Base-by-base conservation (phyloP, 2,113 vertebrate species). In the Cariama cristata region DNA sequence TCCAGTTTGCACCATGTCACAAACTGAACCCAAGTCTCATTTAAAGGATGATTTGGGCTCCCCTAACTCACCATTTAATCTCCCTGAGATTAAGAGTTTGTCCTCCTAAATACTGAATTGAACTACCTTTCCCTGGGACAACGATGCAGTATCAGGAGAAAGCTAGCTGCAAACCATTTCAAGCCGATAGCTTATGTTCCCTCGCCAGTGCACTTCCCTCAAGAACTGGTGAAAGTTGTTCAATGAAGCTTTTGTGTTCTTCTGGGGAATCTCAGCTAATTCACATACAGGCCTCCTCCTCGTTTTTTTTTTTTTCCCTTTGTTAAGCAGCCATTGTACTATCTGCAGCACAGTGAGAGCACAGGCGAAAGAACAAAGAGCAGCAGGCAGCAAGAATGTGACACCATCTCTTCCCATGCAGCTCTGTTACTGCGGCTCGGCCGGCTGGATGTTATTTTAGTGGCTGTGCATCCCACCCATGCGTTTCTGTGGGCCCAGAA, bases 401-500 rank as follows among this genome's bases (percentile, higher is more conserved):
- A 88, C 86, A 79, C 92, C 60, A 42, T 88, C 73, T 55, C 96
- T 98, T 97, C 97, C 97, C 97, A 85, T 49, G 64, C 93, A 66
- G n/a, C 44, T 68, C 75, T 30, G 90, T 74, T 55, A 95, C 95
- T 11, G 62, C 69, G 83, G 38, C 91, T 80, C 42, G 9, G 88
- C 68, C 1, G 92, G 58, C 88, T 95, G 92, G 94, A 94, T 83
- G 96, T 95, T 97, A 94, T 97, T 98, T 95, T 90, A 97, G 97
- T 32, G 90, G 91, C 93, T 86, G 62, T 93, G 96, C 93, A 87
- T 97, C 97, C 98, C 98, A 95, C 96, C 97, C 92, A 81, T 86
- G 96, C 47, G 35, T 66, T 95, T 97, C 97, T 90, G 91, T 76
- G 95, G 91, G 86, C 94, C 95, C 97, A 49, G 69, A 22, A 97